Percentiles rank a stretch among this genome's conserved stretches.
Evolutionary conservation across 2,797 vertebrate species (phyloP).

Genomic region (Tragelaphus eurycerus): DNA sequence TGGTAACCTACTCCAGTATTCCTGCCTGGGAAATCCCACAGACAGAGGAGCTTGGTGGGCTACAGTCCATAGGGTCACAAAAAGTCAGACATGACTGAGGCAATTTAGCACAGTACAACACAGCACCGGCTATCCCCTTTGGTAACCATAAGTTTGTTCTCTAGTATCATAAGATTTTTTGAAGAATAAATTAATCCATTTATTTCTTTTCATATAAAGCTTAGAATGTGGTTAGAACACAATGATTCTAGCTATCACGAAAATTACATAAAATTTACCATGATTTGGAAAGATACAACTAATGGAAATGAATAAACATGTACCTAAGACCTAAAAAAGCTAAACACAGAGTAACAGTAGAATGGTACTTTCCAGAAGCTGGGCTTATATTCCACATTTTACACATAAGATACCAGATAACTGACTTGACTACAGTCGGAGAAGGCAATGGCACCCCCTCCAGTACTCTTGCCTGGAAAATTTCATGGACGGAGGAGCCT

Average conservation of each 20-base stretch:
- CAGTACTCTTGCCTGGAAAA: too few species aligned
- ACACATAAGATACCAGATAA: not conserved
- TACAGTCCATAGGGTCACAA: not conserved
- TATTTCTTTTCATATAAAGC: not conserved
- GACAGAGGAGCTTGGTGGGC: not conserved
- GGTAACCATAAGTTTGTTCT: not conserved
- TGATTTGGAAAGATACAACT: not conserved
- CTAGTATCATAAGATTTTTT: not conserved
- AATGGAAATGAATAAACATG: not conserved
- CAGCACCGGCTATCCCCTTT: not conserved
- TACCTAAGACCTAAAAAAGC: not conserved
- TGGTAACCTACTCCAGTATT: not conserved
- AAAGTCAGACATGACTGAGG: not conserved
- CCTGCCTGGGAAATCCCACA: not conserved
- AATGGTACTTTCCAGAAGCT: not conserved
- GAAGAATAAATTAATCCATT: not conserved
- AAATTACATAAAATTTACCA: not conserved
- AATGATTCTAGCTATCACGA: not conserved
- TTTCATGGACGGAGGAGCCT: too few species aligned
- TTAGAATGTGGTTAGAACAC: not conserved
- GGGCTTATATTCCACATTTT: not conserved
- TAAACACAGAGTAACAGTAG: not conserved
- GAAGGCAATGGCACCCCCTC: too few species aligned
- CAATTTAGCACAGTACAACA: not conserved
- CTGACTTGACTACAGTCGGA: not conserved